Percentiles rank a stretch among this genome's conserved stretches.
Conservation (phyloP, 2,888 invertebrate species). For the Hirtodrosophila histrioides region DNA sequence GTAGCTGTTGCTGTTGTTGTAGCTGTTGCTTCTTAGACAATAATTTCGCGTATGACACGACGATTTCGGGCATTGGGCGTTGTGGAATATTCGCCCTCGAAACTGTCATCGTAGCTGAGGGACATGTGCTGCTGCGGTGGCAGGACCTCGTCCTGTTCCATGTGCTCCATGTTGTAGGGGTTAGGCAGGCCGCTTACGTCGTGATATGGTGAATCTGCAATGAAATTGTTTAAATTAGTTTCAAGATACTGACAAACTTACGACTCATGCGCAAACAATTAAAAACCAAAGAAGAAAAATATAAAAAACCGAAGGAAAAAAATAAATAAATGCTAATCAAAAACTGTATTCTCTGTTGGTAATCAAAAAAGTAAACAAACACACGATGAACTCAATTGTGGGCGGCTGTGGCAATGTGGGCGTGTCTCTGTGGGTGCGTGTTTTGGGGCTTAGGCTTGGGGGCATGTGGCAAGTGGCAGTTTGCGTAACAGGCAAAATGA, state of each 20-base stretch:
- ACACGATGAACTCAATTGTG: slow-evolving; percentile 45
- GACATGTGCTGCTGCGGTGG: slow-evolving; percentile 92
- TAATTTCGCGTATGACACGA: slow-evolving; percentile 96
- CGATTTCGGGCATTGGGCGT: slow-evolving; percentile 96
- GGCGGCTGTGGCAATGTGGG: slow-evolving; percentile 15
- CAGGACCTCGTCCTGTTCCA: slow-evolving; percentile 89
- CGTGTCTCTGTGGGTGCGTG: slow-evolving; percentile 16
- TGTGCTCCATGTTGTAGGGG: slow-evolving; percentile 92
- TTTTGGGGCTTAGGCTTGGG: slow-evolving; percentile 3
- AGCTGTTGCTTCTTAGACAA: slow-evolving; percentile 86
- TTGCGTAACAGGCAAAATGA: slow-evolving; percentile 15
- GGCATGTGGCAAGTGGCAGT: slow-evolving; percentile 3
- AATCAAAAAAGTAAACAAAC: slow-evolving; percentile 46
- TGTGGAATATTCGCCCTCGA: slow-evolving; percentile 97
- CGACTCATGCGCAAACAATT: slow-evolving; percentile 74
- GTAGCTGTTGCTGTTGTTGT: slow-evolving; percentile 14
- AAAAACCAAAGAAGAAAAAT: slow-evolving; percentile 42
- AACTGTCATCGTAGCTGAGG: slow-evolving; percentile 95
- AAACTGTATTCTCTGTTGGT: slow-evolving; percentile 15
- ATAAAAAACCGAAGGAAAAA: neutral
- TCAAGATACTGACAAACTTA: slow-evolving; percentile 37
- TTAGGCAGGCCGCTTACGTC: slow-evolving; percentile 96
- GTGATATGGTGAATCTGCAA: slow-evolving; percentile 93
- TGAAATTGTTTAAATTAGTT: slow-evolving; percentile 67
- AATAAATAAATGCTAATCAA: slow-evolving; percentile 56